phyloP scores from a whole-genome alignment of 2,797 vertebrate genomes.

The Rhinella marina region DNA sequence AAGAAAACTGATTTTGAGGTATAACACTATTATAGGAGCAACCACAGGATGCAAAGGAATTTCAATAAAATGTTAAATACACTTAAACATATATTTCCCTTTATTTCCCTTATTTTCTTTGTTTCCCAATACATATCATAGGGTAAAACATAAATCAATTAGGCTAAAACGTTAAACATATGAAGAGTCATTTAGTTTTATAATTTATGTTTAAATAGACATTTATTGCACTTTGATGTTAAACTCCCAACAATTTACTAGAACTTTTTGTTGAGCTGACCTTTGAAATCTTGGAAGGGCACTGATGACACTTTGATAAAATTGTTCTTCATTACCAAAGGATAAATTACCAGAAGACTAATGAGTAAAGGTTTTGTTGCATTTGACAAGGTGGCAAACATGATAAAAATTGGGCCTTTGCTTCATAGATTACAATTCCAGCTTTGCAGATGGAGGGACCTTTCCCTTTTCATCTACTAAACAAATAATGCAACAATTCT shows the following conservation, averaged over 20 bases:
- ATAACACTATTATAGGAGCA: too few relatives aligned
- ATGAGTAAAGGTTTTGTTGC: conserved; percentile 42
- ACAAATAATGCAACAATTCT: conserved; percentile 72
- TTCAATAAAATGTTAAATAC: too few relatives aligned
- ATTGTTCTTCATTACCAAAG: background rate
- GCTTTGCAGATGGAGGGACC: conserved; percentile 62
- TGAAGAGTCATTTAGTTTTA: background rate
- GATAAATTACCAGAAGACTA: conserved; percentile 17
- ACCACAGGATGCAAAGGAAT: too few relatives aligned
- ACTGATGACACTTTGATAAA: background rate
- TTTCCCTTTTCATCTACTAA: conserved; percentile 66
- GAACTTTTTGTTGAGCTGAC: background rate
- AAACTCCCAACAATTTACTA: background rate
- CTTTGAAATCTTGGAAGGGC: conserved; percentile 2
- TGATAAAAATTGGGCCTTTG: conserved; percentile 60
- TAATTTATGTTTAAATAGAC: background rate
- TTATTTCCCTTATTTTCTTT: too few relatives aligned
- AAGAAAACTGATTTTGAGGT: too few relatives aligned
- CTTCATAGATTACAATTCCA: conserved; percentile 54
- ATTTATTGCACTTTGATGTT: conserved; percentile 5
- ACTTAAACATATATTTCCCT: too few relatives aligned
- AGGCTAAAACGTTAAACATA: background rate
- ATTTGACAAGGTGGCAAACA: background rate
- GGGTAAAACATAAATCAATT: background rate
- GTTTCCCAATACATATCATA: background rate